Evolutionary conservation across 2,888 invertebrate genomes (phyloP).

Genomic region (Dolichopus griseipennis): DNA sequence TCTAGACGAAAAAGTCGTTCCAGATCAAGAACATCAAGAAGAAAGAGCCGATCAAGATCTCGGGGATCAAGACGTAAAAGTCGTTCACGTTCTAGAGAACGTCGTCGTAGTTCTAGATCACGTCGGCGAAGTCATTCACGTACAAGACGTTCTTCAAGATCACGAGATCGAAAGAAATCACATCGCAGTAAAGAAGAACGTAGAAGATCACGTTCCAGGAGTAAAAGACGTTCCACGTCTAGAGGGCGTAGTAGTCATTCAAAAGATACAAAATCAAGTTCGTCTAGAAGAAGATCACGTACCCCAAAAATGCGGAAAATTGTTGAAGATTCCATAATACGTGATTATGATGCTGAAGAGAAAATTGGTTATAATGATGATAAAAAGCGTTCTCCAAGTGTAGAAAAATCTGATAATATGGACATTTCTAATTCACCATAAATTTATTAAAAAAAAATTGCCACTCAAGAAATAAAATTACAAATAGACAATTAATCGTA

Average conservation of each 20-base stretch:
- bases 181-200: slow-evolving; percentile 46
- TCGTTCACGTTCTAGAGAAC: slow-evolving; percentile 37
- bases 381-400: slow-evolving; percentile 48
- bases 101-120: slow-evolving; percentile 33
- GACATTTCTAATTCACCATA: slow-evolving; percentile 72
- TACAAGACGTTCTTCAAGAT: slow-evolving; percentile 43
- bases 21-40: slow-evolving; percentile 53
- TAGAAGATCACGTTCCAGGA: slow-evolving; percentile 40
- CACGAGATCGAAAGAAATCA: slow-evolving; percentile 53
- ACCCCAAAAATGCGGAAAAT: slow-evolving; percentile 32
- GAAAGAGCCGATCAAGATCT: slow-evolving; percentile 37
- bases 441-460: slow-evolving; percentile 19
- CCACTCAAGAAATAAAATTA: no score
- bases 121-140: slow-evolving; percentile 33
- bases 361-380: slow-evolving; percentile 41
- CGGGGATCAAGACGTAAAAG: slow-evolving; percentile 47
- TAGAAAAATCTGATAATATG: slow-evolving; percentile 60
- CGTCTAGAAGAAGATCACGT: slow-evolving; percentile 36
- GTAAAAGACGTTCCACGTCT: slow-evolving; percentile 42
- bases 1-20: slow-evolving; percentile 44
- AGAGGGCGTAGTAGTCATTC: slow-evolving; percentile 37
- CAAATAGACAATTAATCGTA: no score
- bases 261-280: slow-evolving; percentile 36
- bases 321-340: slow-evolving; percentile 32
- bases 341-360: slow-evolving; percentile 36